Evolutionary conservation across 2,113 vertebrate species (phyloP).

Genomic region (Nerophis lumbriciformis): DNA sequence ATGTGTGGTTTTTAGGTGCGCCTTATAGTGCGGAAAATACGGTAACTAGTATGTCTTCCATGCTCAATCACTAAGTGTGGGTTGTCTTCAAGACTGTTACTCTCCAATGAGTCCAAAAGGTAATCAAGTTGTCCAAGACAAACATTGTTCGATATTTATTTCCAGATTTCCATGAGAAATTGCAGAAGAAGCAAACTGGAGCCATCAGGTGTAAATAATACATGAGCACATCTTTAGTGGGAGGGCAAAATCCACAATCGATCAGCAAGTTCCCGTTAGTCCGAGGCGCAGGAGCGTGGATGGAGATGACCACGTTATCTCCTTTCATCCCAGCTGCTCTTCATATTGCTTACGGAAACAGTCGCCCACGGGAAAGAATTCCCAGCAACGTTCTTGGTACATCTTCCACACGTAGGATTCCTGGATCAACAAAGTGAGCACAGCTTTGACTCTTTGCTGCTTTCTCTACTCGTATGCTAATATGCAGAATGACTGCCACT

Average conservation of each 20-base stretch:
- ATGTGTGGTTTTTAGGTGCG: rapidly evolving
- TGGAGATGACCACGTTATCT: constrained; percentile 27
- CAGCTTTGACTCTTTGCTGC: not conserved
- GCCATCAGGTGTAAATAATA: too few species aligned
- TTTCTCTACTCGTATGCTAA: too few species aligned
- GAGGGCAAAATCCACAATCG: constrained; percentile 12
- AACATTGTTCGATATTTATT: too few species aligned
- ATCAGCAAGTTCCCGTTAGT: constrained; percentile 20
- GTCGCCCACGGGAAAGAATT: constrained; percentile 76
- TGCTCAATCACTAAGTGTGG: too few species aligned
- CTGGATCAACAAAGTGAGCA: constrained; percentile 47
- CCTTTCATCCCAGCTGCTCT: constrained; percentile 66
- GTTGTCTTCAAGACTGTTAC: too few species aligned
- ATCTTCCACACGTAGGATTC: constrained; percentile 76
- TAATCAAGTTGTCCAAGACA: too few species aligned
- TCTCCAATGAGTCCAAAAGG: too few species aligned
- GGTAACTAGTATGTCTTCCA: too few species aligned
- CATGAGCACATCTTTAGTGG: not conserved
- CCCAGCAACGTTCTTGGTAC: constrained; percentile 76
- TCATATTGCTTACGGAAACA: constrained; percentile 76
- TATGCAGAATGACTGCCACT: too few species aligned
- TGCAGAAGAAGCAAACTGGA: too few species aligned
- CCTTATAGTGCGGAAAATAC: too few species aligned
- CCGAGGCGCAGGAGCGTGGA: constrained; percentile 24
- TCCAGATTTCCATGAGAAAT: too few species aligned